Evolutionary conservation across 2,888 invertebrate species (phyloP), one percentile per base, ranked within the genome.

Genomic region (Platycheirus rosarum): DNA sequence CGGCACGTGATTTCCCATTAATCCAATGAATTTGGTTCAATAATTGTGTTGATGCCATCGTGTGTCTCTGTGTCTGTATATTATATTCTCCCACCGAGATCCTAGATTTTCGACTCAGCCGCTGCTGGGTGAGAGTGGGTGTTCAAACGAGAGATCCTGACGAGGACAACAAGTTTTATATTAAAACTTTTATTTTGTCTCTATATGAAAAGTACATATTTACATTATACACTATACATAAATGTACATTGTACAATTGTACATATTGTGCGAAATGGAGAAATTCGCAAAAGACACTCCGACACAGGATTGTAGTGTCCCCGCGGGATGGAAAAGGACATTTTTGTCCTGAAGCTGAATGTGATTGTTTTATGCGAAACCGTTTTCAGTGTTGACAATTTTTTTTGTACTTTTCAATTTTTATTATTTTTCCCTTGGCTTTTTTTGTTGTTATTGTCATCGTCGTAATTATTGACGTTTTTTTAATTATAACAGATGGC

Each of bases 21-120:
- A 86, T 86, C 86, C 85, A 77, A 76, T 82, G 86, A 84, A 86
- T 86, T 86, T 86, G 84, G 82, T 84, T 69, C 85, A 85, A 85
- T 85, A 85, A 86, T 86, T 86, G 86, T 85, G 70, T 82, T 77
- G 76, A 85, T 84, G 85, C 75, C 80, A 82, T 49, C 66, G 65
- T 37, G 13, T 40, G 18, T 51, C 13, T 49, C 44, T 62, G 55
- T 23, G 42, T 42, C 42, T 57, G 42, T 57, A 16, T 57, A 16
- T 55, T 44, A 18, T 57, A 35, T 26, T 23, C 29, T 14, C 26
- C 4, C 23, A 13, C 14, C 26, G 42, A 44, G 37, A 42, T 69
- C 46, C 53, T 57, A 68, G 74, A 69, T 69, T 69, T 74, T 26
- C 49, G 68, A 13, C 20, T 49, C 37, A 26, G 23, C 40, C 11